These are phyloP conservation scores for Drosophila flavopinicola DNA, from an alignment of 2,888 invertebrate species.

Conservation along the genomic window DNA sequence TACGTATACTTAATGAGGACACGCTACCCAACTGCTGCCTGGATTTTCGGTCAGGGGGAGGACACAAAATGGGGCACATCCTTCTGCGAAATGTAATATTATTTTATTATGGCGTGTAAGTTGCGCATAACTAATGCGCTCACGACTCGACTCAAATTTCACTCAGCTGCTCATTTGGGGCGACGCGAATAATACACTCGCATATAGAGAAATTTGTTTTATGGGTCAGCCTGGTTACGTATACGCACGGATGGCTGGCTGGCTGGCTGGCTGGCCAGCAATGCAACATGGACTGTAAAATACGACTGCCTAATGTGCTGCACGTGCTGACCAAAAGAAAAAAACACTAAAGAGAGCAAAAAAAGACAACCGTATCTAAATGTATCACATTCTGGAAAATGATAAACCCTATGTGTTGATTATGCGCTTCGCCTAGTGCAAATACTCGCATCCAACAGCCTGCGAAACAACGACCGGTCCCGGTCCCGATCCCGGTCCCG, in stretches of 20 bases:
- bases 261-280: slow-evolving; percentile 18
- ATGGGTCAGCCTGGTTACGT: slow-evolving; percentile 58
- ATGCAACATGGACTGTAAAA: slow-evolving; percentile 52
- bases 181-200: slow-evolving; percentile 26
- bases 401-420: slow-evolving; percentile 70
- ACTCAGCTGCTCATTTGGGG: slow-evolving; percentile 53
- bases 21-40: slow-evolving; percentile 2
- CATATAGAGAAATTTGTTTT: slow-evolving; percentile 41
- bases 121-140: slow-evolving; percentile 57
- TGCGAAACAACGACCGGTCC: slow-evolving; percentile 32
- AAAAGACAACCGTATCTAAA: slow-evolving; percentile 33
- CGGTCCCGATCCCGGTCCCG: too few species aligned
- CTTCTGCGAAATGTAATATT: slow-evolving; percentile 47
- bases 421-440: slow-evolving; percentile 59
- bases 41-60: too few species aligned
- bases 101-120: slow-evolving; percentile 59
- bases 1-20: slow-evolving; percentile 58
- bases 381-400: slow-evolving; percentile 59
- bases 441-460: slow-evolving; percentile 42
- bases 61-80: slow-evolving; percentile 35
- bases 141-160: slow-evolving; percentile 57
- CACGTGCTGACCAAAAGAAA: slow-evolving; percentile 60
- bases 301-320: slow-evolving; percentile 64
- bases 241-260: slow-evolving; percentile 59
- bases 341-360: slow-evolving; percentile 18